phyloP scores from a whole-genome alignment of 1,140 invertebrate species.

The Nasonia giraulti region DNA sequence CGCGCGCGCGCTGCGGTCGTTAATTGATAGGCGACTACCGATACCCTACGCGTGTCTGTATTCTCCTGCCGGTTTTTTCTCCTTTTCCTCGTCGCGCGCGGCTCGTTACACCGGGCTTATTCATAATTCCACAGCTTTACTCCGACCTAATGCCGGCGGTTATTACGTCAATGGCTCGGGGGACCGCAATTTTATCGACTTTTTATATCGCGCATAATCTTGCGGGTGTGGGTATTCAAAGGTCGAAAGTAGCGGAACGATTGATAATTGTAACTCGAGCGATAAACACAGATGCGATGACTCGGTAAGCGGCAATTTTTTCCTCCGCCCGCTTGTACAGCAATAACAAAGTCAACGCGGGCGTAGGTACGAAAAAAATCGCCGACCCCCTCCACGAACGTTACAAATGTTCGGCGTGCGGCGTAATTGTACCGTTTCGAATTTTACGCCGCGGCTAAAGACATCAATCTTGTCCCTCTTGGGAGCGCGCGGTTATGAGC shows the following conservation, averaged over 20 bases:
- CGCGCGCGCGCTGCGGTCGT: background rate
- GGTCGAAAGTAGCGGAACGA: background rate
- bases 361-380: background rate
- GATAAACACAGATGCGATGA: background rate
- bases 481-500: background rate
- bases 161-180: too few relatives aligned
- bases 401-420: too few relatives aligned
- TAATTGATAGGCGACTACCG: background rate
- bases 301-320: background rate
- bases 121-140: background rate
- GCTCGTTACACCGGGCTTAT: too few relatives aligned
- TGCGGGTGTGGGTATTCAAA: too few relatives aligned
- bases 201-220: too few relatives aligned
- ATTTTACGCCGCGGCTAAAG: conserved; percentile 4
- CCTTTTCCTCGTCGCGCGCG: too few relatives aligned
- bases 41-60: too few relatives aligned
- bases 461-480: conserved; percentile 4
- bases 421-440: conserved; percentile 33
- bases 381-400: background rate
- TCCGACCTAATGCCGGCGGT: background rate
- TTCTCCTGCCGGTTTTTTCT: background rate
- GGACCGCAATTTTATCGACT: too few relatives aligned
- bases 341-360: background rate
- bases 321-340: background rate
- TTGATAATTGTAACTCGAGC: conserved; percentile 4